Evolutionary conservation across 2,797 vertebrate species (phyloP), one percentile per base, ranked within the genome.

Genomic region (Glossophaga mutica): DNA sequence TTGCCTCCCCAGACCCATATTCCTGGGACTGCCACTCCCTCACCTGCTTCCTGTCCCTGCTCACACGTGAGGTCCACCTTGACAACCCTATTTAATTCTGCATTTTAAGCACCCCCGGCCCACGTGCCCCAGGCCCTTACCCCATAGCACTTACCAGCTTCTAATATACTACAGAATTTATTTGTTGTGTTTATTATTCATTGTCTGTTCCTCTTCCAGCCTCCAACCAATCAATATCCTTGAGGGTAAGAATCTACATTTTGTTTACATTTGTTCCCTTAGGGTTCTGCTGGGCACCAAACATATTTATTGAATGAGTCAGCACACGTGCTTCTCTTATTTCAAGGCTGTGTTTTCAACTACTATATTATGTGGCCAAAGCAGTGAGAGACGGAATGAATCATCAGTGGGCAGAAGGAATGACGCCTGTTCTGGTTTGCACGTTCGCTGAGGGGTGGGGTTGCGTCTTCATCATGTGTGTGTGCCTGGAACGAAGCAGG

Each of bases 261-360:
- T 85, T 82, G 77, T 70, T 19, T 44, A 50, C 37, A 74, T 91
- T 52, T 73, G 39, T 74, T 68, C 82, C 42, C 15, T 1, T 50
- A 50, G 37, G 42, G 39, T 48, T 94, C 52, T 29, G 39, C 32
- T 46, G n/a, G 21, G 6, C 6, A 68, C 55, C 68, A 46, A 93
- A 76, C 39, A 73, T 37, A 37, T 15, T 71, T 85, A 14, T 55
- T 44, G 57, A 88, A 59, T 65, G 48, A 90, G 76, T 87, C 67
- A 87, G 73, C 59, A 26, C 85, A 34, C 6, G 9, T 68, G 11
- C 70, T 67, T 84, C 44, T 82, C 42, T 57, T 70, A 39, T 59
- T 95, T 86, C 62, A 92, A 83, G 52, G 50, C 44, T 67, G 1
- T n/a, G 5, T 76, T 96, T 81, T 92, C 93, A 91, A 59, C 82